Evolutionary conservation across 2,888 invertebrate species (phyloP).

Genomic region (Cephonodes hylas): DNA sequence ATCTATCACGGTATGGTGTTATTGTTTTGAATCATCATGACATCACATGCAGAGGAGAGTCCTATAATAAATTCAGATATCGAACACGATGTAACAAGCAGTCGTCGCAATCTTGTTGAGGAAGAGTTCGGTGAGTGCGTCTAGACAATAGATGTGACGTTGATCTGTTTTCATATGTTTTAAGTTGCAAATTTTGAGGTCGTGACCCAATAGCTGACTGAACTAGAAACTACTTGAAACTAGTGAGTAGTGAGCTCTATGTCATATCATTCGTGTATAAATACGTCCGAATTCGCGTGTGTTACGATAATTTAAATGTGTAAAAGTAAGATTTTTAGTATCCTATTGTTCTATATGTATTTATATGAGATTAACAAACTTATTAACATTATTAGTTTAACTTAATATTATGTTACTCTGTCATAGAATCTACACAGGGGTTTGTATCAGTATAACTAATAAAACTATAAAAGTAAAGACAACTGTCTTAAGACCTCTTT

Average conservation of each 20-base stretch:
- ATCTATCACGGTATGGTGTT: constrained; percentile 29
- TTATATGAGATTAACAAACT: too few species aligned
- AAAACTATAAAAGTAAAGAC: too few species aligned
- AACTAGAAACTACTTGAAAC: not conserved
- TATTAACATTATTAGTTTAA: too few species aligned
- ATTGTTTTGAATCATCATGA: constrained; percentile 50
- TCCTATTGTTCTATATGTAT: too few species aligned
- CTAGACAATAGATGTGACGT: not conserved
- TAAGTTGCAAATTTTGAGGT: constrained; percentile 4
- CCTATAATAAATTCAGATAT: constrained; percentile 72
- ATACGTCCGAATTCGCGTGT: not conserved
- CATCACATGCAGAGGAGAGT: constrained; percentile 65
- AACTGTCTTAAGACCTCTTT: constrained; percentile 8
- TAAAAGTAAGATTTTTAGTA: not conserved
- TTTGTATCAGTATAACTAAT: too few species aligned
- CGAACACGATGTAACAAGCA: constrained; percentile 67
- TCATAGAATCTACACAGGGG: too few species aligned
- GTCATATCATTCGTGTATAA: not conserved
- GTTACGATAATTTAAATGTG: not conserved
- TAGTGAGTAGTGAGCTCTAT: not conserved
- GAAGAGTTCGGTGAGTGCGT: constrained; percentile 50
- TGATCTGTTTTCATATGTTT: not conserved
- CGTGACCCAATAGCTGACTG: constrained; percentile 4
- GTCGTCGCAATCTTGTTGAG: constrained; percentile 60
- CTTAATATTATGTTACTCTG: too few species aligned